These are phyloP conservation scores for Heteronetta atricapilla DNA, from an alignment of 2,113 vertebrate genomes.

Conservation along the genomic window DNA sequence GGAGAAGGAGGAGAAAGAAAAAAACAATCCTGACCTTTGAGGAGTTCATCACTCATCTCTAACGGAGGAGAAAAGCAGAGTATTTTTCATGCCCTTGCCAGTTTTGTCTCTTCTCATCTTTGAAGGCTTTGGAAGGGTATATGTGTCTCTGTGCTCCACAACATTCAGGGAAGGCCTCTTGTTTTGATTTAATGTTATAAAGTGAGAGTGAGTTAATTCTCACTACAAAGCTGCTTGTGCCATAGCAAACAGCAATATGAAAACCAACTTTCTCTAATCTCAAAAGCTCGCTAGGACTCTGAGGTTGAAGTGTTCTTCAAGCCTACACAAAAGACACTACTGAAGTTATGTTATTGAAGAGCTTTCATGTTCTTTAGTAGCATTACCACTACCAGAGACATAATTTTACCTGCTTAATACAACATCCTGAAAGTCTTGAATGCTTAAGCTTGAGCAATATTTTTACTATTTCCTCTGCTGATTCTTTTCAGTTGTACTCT, in stretches of 20 bases:
- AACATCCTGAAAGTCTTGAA: neutral
- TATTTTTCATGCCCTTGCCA: neutral
- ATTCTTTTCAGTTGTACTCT: neutral
- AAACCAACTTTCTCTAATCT: neutral
- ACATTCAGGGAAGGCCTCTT: neutral
- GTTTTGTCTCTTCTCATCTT: neutral
- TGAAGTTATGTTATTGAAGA: neutral
- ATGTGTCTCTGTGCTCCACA: neutral
- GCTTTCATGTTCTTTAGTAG: neutral
- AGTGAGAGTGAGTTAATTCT: neutral
- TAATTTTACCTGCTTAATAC: neutral
- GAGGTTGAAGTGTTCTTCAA: neutral
- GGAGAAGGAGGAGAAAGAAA: neutral
- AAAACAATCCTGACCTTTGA: neutral
- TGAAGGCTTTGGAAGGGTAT: neutral
- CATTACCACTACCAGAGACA: neutral
- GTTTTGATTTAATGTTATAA: neutral
- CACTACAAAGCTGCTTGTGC: neutral
- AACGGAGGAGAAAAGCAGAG: neutral
- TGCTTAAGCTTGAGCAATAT: neutral
- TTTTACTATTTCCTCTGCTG: neutral
- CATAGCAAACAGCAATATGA: neutral
- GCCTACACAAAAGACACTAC: neutral
- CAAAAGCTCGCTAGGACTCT: neutral
- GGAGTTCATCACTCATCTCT: neutral